Base-by-base conservation (phyloP, 1,140 invertebrate genomes). In the Dendrolimus kikuchii region DNA sequence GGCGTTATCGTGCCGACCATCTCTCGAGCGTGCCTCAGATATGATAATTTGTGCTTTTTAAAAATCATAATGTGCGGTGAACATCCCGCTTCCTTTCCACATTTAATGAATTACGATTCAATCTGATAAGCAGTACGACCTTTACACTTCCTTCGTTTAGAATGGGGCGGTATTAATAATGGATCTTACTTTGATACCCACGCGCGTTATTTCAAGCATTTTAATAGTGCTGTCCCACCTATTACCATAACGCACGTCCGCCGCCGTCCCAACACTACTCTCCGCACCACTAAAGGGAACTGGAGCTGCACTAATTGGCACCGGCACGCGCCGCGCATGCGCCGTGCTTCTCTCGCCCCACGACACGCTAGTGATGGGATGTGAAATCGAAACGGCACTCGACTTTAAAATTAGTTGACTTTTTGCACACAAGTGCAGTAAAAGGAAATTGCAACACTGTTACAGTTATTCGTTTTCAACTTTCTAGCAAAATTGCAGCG, bases 261-360 rank as follows among this genome's bases (percentile, higher is more conserved):
- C 64, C 73, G 68, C 77, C 76, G 71, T 70, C 66, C 67, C 74
- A 66, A 68, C 70, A 67, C 74, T 67, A 69, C 71, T 84, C 77
- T 84, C 77, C 64, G 71, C 74, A 71, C 23, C 23, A 23, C 71
- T 74, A 64, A 71, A 75, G 70, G 68, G 70, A 86, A 86, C 71
- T 86, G 74, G 81, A 86, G 81, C 82, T 80, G 72, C 81, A 84
- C 80, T 84, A 86, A 86, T 86, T 84, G 79, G 80, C 73, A 45
- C 58, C 60, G 79, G 82, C 82, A 86, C 81, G 82, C 82, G 82
- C 79, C 78, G 74, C 68, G 71, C 76, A 70, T 73, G 78, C 70
- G 74, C 62, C 7, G 54, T 41, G 43, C 47, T 9, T 44, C 48
- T 44, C 55, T 52, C 68, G 60, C 63, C 67, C 66, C 76, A 65